Base-by-base conservation (phyloP, 2,888 invertebrate species). In the Nomada fucata region DNA sequence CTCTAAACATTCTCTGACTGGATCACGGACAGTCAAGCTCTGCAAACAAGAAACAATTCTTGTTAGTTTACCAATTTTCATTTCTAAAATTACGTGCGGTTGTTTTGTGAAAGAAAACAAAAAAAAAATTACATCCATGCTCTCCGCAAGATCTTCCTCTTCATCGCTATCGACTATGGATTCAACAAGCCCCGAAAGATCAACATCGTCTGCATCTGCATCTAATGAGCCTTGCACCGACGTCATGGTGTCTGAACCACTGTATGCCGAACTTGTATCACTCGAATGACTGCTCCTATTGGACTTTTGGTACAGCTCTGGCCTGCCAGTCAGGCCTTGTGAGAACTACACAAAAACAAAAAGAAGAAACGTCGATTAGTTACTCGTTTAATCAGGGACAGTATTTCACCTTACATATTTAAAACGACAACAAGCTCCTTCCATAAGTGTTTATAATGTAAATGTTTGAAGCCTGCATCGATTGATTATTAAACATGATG, bases 161-260 rank as follows among this genome's bases (percentile, higher is more conserved):
- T 98, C 98, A 94, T 99, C 98, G 60, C 98, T 98, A 94, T 99
- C 99, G 10, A 99, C 99, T 88, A 98, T 97, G 86, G 98, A 98
- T 94, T 99, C 99, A 1, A 98, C 97, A 83, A 99, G 96, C 64
- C 99, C 99, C 60, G 98, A 97, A 79, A 98, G 96, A 94, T 99
- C 99, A 71, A 98, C 97, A 94, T 98, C 98, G 84, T 96, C 96
- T 36, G 95, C 95, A 79, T 94, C 94, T 91, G 95, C 95, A 86
- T 96, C 96, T 93, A 96, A 95, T 91, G 97, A 97, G 91, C 97
- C 97, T 93, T 98, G 98, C 77, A 97, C 97, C 78, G 97, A 98
- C 90, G 98, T 98, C 98, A 98, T 98, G 86, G 98, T 98, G 95
- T 98, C 98, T 88, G 98, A 98, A 85, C 98, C 98, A 92, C 98